phyloP scores from a whole-genome alignment of 2,888 invertebrate genomes.

The Hartigia nigra region DNA sequence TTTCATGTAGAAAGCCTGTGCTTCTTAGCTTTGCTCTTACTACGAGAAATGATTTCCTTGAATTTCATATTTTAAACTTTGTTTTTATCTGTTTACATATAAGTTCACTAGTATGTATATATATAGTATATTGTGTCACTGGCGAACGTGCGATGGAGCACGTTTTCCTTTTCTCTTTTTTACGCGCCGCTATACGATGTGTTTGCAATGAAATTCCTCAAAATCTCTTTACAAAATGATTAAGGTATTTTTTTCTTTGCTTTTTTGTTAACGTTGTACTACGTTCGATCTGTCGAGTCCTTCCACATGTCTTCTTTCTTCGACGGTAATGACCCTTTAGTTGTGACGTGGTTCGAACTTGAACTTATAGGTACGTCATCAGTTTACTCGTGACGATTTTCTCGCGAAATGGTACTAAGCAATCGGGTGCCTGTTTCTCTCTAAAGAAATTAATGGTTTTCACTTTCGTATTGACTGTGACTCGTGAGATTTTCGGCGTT shows the following conservation, averaged over 20 bases:
- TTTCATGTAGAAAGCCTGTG: too few relatives aligned
- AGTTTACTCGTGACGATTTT: background rate
- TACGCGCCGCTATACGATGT: background rate
- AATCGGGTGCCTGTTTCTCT: background rate
- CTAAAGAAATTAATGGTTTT: conserved; percentile 5
- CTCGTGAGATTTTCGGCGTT: conserved; percentile 9
- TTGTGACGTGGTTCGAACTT: background rate
- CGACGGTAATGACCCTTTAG: background rate
- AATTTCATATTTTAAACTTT: background rate
- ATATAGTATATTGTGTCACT: background rate
- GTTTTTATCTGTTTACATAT: background rate
- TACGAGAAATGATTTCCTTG: background rate
- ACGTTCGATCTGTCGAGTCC: background rate
- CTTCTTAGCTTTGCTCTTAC: background rate
- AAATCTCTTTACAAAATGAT: background rate
- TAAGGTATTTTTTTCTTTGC: background rate
- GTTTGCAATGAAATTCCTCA: background rate
- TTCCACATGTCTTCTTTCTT: background rate
- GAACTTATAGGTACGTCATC: background rate
- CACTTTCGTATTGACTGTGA: conserved; percentile 10
- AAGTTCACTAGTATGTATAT: background rate
- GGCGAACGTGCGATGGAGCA: background rate
- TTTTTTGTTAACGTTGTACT: background rate
- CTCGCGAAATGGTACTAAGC: background rate
- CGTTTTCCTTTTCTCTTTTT: background rate